phyloP scores from a whole-genome alignment of 2,888 invertebrate genomes.

The Clitarchus hookeri region DNA sequence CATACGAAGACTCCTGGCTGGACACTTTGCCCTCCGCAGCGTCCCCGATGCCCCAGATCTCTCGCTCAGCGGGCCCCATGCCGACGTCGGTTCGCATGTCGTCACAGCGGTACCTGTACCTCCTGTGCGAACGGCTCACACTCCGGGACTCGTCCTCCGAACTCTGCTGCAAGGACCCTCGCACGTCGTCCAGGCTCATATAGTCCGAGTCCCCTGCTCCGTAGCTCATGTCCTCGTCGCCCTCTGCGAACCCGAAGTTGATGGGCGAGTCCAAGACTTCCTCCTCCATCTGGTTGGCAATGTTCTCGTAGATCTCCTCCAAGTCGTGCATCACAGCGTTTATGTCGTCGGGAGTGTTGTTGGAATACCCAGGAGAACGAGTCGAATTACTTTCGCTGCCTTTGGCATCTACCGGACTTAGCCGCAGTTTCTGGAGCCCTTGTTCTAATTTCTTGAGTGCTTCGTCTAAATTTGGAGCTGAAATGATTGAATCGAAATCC shows the following conservation, averaged over 20 bases:
- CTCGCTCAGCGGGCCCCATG: conserved; percentile 59
- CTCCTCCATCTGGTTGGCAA: not conserved
- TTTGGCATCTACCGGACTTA: not conserved
- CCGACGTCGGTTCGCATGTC: conserved; percentile 43
- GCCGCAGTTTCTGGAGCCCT: conserved; percentile 24
- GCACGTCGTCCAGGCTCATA: conserved; percentile 60
- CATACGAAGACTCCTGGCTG: not conserved
- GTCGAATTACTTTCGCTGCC: not conserved
- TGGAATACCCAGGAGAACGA: not conserved
- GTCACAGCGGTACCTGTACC: not conserved
- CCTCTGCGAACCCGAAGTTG: not conserved
- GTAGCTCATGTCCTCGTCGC: conserved; percentile 15
- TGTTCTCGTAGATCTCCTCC: not conserved
- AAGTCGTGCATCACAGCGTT: not conserved
- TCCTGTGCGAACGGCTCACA: not conserved
- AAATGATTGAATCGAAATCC: conserved; percentile 52
- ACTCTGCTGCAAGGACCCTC: conserved; percentile 49
- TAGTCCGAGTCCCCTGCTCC: conserved; percentile 60
- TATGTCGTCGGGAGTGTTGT: not conserved
- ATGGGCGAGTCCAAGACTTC: not conserved
- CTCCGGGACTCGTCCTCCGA: conserved; percentile 50
- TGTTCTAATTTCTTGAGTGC: conserved; percentile 43
- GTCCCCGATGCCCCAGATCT: conserved; percentile 54
- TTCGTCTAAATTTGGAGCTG: conserved; percentile 47
- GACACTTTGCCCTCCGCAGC: not conserved